phyloP scores from a whole-genome alignment of 2,888 invertebrate species.

The Hetaerina titia region DNA sequence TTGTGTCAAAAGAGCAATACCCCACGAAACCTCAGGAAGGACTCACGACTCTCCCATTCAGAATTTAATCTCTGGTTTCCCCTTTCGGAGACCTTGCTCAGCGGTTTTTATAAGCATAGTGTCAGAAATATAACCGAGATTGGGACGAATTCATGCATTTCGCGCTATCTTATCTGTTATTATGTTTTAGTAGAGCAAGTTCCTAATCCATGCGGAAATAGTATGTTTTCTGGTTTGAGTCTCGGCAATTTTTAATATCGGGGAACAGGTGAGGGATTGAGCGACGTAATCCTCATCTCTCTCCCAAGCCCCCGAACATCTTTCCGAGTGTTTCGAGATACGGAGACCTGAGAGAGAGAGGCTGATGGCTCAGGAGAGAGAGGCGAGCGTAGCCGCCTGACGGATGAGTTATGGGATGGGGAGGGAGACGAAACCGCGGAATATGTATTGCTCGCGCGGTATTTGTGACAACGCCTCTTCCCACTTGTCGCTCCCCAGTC shows the following conservation, averaged over 20 bases:
- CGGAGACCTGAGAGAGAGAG: background rate
- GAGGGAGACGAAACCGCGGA: background rate
- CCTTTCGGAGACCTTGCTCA: background rate
- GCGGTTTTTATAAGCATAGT: background rate
- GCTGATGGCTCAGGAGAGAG: background rate
- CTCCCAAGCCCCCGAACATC: background rate
- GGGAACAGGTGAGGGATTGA: background rate
- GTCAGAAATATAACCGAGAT: background rate
- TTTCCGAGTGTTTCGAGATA: background rate
- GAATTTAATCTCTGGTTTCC: background rate
- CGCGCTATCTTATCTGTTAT: background rate
- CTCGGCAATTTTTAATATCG: background rate
- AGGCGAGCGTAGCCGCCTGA: background rate
- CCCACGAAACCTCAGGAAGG: too few species aligned
- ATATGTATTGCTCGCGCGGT: background rate
- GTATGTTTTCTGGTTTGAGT: background rate
- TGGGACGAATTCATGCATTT: background rate
- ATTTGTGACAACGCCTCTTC: background rate
- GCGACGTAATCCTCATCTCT: background rate
- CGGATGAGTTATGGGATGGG: background rate
- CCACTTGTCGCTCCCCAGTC: background rate
- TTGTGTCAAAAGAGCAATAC: too few species aligned
- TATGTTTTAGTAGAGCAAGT: background rate
- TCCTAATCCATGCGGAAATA: background rate
- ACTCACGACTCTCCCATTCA: too few species aligned